Evolutionary conservation across 2,888 invertebrate species (phyloP).

Genomic region (Rhodophaea formosa): DNA sequence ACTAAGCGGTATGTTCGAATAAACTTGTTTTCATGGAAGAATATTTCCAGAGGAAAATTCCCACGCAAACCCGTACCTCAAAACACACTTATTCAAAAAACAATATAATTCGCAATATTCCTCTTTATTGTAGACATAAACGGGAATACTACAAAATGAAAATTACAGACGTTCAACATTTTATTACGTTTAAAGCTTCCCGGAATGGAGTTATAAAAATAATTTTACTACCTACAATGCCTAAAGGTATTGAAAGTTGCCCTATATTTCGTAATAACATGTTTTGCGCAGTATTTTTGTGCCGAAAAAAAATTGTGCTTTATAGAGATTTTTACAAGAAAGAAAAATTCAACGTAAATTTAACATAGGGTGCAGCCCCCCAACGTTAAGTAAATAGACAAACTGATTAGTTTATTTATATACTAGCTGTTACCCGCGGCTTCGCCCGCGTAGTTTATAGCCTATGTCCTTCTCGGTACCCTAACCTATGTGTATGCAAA

Average conservation of each 20-base stretch:
- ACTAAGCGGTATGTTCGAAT: too few relatives aligned
- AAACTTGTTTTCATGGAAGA: too few relatives aligned
- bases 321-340: too few relatives aligned
- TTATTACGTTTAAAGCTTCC: conserved; percentile 31
- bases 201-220: conserved; percentile 37
- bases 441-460: too few relatives aligned
- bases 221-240: conserved; percentile 34
- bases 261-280: not conserved
- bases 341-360: too few relatives aligned
- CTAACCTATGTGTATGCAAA: too few relatives aligned
- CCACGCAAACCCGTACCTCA: conserved; percentile 9
- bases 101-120: conserved; percentile 34
- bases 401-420: too few relatives aligned
- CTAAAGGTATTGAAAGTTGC: conserved; percentile 22
- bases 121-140: conserved; percentile 41
- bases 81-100: conserved; percentile 25
- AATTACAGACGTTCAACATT: conserved; percentile 39
- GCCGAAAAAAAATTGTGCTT: too few relatives aligned
- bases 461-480: too few relatives aligned
- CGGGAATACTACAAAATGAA: conserved; percentile 39
- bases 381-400: too few relatives aligned
- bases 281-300: not conserved
- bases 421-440: too few relatives aligned
- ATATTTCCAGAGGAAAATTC: not conserved
- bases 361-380: too few relatives aligned